A percentile compares a stretch with the other conserved stretches of the same genome.
Evolutionary conservation across 2,113 vertebrate species (phyloP).

Genomic region (Varanus komodoensis): DNA sequence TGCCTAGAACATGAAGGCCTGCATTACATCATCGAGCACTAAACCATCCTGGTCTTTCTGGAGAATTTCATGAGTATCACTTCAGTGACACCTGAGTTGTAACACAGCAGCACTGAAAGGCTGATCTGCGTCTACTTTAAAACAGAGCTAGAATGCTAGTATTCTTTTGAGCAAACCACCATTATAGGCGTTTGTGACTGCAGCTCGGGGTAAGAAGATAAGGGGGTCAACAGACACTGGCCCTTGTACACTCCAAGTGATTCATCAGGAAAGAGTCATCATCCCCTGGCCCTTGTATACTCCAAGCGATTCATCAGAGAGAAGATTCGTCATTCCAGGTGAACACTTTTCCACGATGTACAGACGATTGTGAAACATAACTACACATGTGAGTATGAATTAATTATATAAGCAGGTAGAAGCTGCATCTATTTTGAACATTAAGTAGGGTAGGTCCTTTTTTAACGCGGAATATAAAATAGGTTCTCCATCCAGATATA

Average conservation of each 20-base stretch:
- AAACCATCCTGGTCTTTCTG: slow-evolving; percentile 71
- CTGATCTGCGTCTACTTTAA: background rate
- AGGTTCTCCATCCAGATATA: background rate
- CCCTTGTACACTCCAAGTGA: background rate
- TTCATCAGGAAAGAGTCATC: background rate
- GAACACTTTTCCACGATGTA: background rate
- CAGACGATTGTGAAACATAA: background rate
- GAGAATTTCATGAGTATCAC: slow-evolving; percentile 66
- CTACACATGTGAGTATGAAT: background rate
- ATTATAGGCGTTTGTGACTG: background rate
- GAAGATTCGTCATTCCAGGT: background rate
- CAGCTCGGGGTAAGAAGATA: background rate
- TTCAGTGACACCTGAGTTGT: slow-evolving; percentile 59
- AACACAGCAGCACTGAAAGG: background rate
- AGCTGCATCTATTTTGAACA: background rate
- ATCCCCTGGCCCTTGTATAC: background rate
- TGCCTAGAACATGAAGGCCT: slow-evolving; percentile 71
- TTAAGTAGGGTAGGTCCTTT: background rate
- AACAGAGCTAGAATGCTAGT: background rate
- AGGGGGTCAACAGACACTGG: background rate
- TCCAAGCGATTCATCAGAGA: background rate
- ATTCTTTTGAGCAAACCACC: background rate
- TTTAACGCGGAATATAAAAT: background rate
- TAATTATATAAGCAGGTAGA: background rate
- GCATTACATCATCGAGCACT: slow-evolving; percentile 72